These are phyloP conservation scores for Oryzias dopingdopingensis DNA, from an alignment of 2,797 vertebrate genomes.

Conservation along the genomic window DNA sequence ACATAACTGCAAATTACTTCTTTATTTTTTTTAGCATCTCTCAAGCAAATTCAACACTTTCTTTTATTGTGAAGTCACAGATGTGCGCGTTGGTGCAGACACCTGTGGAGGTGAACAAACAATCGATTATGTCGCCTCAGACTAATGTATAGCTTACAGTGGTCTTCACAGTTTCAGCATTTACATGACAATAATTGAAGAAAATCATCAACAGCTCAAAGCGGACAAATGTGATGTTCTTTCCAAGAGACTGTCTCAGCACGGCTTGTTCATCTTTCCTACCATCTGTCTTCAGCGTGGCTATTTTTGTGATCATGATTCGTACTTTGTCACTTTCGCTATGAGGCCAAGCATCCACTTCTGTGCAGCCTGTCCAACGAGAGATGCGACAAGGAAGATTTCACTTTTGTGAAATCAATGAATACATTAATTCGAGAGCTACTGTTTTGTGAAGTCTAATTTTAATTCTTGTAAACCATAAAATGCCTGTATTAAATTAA, in stretches of 20 bases:
- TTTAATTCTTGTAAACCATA: no score
- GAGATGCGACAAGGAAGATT: neutral
- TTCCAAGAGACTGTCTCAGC: slow-evolving; percentile 38
- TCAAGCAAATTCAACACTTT: slow-evolving; percentile 5
- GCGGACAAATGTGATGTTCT: slow-evolving; percentile 36
- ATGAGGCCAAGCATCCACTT: neutral
- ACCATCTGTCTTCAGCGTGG: slow-evolving; percentile 13
- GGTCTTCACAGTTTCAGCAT: slow-evolving; percentile 29
- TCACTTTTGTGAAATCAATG: neutral
- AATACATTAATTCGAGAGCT: neutral
- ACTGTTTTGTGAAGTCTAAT: neutral
- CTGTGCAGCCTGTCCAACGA: neutral
- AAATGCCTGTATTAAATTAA: no score
- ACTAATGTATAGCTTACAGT: slow-evolving; percentile 10
- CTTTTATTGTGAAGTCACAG: slow-evolving; percentile 26
- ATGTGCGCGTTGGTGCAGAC: slow-evolving; percentile 9
- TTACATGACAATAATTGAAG: slow-evolving; percentile 44
- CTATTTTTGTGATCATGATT: slow-evolving; percentile 12
- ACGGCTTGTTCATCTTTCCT: slow-evolving; percentile 29
- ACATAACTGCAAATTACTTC: neutral
- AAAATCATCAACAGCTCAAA: slow-evolving; percentile 17
- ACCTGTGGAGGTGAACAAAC: slow-evolving; percentile 35
- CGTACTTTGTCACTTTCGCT: neutral
- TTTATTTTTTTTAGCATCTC: slow-evolving; percentile 12
- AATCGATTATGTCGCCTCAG: slow-evolving; percentile 28